phyloP scores from a whole-genome alignment of 2,888 invertebrate species.

The Heteropelma amictum region DNA sequence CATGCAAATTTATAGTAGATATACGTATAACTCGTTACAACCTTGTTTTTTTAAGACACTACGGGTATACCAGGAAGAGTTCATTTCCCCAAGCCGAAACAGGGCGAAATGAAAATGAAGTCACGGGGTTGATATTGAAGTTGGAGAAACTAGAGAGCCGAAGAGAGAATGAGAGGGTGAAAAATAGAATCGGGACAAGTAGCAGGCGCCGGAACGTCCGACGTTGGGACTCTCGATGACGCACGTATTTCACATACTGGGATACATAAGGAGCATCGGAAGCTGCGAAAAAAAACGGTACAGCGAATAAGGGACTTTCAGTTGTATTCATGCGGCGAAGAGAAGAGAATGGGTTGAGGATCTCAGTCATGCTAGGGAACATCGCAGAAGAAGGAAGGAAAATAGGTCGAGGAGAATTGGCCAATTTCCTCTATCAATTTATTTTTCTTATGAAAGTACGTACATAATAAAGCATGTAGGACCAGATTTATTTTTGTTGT shows the following conservation, averaged over 20 bases:
- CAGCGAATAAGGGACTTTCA: not conserved
- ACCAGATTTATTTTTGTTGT: not conserved
- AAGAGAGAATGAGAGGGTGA: not conserved
- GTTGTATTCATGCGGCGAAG: conserved; percentile 19
- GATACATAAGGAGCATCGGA: conserved; percentile 29
- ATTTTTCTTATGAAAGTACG: not conserved
- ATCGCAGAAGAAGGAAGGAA: conserved; percentile 6
- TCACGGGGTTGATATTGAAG: not conserved
- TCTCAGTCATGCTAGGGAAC: conserved; percentile 27
- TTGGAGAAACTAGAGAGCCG: conserved; percentile 28
- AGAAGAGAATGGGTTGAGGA: conserved; percentile 27
- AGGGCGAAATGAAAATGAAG: conserved; percentile 25
- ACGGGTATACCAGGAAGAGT: conserved; percentile 17
- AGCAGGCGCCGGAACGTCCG: conserved; percentile 56
- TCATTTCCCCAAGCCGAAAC: conserved; percentile 22
- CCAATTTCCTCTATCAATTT: conserved; percentile 40
- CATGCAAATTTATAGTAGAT: conserved; percentile 56
- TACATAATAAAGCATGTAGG: conserved; percentile 5
- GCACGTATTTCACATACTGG: conserved; percentile 36
- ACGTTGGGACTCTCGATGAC: conserved; percentile 53
- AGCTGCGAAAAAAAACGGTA: conserved; percentile 36
- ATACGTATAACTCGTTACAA: conserved; percentile 10
- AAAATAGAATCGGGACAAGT: conserved; percentile 45
- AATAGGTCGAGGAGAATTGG: conserved; percentile 46
- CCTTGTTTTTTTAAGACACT: conserved; percentile 25